These are phyloP conservation scores for Subacronicta megacephala DNA, from an alignment of 2,888 invertebrate species.

Conservation along the genomic window DNA sequence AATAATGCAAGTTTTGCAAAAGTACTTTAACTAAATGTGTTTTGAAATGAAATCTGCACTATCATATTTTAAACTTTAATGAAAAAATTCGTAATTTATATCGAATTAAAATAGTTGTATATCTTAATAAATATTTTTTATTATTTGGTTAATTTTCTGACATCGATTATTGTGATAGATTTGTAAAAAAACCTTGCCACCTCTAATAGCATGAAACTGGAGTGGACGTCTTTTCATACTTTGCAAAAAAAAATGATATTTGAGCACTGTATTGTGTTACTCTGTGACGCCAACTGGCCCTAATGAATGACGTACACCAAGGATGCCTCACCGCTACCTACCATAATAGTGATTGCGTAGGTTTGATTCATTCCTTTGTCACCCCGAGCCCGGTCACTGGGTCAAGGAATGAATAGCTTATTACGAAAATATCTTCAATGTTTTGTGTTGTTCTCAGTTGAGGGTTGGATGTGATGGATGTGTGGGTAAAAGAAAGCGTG, in stretches of 20 bases:
- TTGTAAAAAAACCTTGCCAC: no score
- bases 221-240: background rate
- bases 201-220: no score
- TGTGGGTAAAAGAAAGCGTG: constrained; percentile 9
- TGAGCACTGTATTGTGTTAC: constrained; percentile 32
- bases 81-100: no score
- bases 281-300: constrained; percentile 48
- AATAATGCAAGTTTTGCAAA: background rate
- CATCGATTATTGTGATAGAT: no score
- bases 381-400: constrained; percentile 57
- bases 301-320: constrained; percentile 66
- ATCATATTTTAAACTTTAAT: no score
- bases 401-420: constrained; percentile 58
- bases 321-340: constrained; percentile 36
- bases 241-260: constrained; percentile 10
- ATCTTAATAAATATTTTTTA: no score
- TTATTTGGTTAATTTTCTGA: no score
- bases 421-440: constrained; percentile 23
- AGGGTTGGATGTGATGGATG: constrained; percentile 19
- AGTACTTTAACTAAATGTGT: no score
- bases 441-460: constrained; percentile 34
- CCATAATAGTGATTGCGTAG: constrained; percentile 59
- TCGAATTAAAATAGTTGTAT: no score
- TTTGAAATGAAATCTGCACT: no score
- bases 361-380: constrained; percentile 63